Percentiles rank a stretch among this genome's conserved stretches.
Conservation (phyloP, 2,113 vertebrate species). For the Silurus asotus region DNA sequence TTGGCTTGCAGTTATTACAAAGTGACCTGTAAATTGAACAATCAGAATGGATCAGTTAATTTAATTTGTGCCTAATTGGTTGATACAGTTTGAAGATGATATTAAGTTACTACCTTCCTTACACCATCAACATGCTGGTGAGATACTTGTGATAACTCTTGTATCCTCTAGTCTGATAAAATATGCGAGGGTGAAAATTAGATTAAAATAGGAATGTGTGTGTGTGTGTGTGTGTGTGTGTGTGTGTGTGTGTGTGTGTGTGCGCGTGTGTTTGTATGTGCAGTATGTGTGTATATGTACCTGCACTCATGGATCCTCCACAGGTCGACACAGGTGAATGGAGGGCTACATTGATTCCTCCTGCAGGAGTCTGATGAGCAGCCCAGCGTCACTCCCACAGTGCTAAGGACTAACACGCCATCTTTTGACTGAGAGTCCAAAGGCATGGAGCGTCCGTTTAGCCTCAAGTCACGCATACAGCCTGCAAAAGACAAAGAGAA, state of each 20-base stretch:
- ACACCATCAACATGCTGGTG: background rate
- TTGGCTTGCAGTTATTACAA: background rate
- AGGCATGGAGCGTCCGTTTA: conserved; percentile 81
- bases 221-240: conserved; percentile 12
- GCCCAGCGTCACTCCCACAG: conserved; percentile 77
- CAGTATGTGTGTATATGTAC: conserved; percentile 58
- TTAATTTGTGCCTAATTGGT: background rate
- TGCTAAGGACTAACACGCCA: conserved; percentile 75
- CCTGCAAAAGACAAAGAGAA: conserved; percentile 64
- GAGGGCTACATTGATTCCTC: conserved; percentile 79
- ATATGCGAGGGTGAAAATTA: no score
- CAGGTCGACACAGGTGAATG: conserved; percentile 84
- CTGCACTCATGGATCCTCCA: conserved; percentile 90
- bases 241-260: background rate
- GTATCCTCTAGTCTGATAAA: background rate
- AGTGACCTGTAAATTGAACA: background rate
- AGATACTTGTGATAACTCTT: background rate
- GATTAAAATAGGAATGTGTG: background rate
- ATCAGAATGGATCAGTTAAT: background rate
- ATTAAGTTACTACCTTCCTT: background rate
- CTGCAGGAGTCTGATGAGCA: conserved; percentile 85
- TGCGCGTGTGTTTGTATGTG: background rate
- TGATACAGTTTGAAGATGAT: background rate
- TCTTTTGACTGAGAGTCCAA: conserved; percentile 76
- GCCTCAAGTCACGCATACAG: conserved; percentile 83